Conservation (phyloP, 1,140 invertebrate species). For the Globodera ellingtonae region DNA sequence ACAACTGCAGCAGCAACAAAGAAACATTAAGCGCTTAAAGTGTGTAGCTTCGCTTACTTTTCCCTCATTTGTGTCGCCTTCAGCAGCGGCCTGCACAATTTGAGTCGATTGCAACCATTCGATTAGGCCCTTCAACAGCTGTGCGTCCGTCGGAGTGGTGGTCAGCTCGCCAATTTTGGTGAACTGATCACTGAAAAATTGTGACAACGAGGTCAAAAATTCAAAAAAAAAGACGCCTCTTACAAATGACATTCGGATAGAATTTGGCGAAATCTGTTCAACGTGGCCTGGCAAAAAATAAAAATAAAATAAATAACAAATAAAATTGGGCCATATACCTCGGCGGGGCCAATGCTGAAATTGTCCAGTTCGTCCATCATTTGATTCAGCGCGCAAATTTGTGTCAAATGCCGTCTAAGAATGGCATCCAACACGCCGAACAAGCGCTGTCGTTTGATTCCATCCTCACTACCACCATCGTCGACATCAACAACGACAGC, state of each 20-base stretch:
- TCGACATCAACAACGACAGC: background rate
- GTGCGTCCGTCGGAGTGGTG: background rate
- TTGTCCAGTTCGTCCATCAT: conserved; percentile 34
- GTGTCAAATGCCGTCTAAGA: conserved; percentile 14
- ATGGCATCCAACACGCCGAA: conserved; percentile 26
- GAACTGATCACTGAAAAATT: conserved; percentile 32
- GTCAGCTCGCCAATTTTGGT: conserved; percentile 29
- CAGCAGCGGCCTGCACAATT: background rate
- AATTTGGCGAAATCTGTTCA: conserved; percentile 23
- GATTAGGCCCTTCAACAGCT: background rate
- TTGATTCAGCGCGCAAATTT: conserved; percentile 34
- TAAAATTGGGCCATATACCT: background rate
- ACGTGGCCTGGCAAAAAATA: conserved; percentile 1
- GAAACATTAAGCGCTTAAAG: background rate
- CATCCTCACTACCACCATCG: background rate
- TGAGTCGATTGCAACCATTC: background rate
- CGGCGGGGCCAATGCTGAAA: background rate
- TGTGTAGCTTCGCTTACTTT: background rate
- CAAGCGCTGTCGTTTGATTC: background rate
- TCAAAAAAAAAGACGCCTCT: background rate
- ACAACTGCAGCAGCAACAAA: conserved; percentile 9
- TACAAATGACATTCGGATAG: conserved; percentile 22
- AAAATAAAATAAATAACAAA: background rate
- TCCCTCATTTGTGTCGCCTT: background rate
- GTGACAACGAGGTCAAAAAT: background rate